Evolutionary conservation across 2,797 vertebrate genomes (phyloP), one percentile per base, ranked within the genome.

Genomic region (Girardinus metallicus): DNA sequence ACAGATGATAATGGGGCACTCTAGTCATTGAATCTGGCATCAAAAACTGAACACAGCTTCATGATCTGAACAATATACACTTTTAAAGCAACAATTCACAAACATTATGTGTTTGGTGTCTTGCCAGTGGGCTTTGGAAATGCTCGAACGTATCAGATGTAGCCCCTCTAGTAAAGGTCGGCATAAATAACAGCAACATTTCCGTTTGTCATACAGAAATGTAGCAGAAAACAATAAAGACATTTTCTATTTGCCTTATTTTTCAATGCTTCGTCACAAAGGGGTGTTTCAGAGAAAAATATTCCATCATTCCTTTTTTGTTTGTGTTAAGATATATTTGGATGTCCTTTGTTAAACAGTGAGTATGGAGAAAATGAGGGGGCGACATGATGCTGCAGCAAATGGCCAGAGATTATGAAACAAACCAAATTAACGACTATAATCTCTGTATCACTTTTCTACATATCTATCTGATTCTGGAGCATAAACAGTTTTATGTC

Each of bases 61-160:
- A 85, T 91, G 91, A 91, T 78, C 81, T 80, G 82, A 92, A 89
- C 87, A 88, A 92, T 90, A 91, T 87, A 89, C 82, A 90, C 87
- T 89, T 91, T 88, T 87, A 88, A 91, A 86, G 84, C 87, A 90
- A 93, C 92, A 89, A 82, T 89, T 91, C 84, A 89, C 74, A 68
- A 83, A 92, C 89, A 91, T 86, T 92, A 92, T 92, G 86, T 90
- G 85, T 89, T 89, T 84, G 92, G 84, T 91, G 81, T 87, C 83
- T 89, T 85, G 86, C 92, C 92, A 90, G 23, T 77, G 81, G 86
- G 89, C 80, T 92, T 88, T 79, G 80, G 91, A 89, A 87, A 91
- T 87, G 91, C 87, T 75, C 82, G 83, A 91, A 93, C 93, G 88
- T 91, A 92, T 94, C 89, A 93, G 83, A 81, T 75, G 41, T 55